Base-by-base conservation (phyloP, 2,113 vertebrate species). In the Bubo bubo region DNA sequence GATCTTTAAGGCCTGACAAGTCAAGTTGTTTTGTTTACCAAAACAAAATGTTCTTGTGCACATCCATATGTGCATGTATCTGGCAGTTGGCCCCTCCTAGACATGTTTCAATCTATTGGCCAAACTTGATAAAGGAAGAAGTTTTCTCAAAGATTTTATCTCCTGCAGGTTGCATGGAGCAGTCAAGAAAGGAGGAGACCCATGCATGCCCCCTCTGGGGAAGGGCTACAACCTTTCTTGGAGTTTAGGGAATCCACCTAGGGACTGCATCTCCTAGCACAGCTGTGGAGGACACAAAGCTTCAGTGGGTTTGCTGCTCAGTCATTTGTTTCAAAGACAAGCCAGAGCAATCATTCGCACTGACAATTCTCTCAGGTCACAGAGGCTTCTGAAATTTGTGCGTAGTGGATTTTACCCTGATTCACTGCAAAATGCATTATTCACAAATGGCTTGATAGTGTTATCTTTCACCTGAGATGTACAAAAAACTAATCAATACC, bases 361-460 rank as follows among this genome's bases (percentile, higher is more conserved):
- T 53, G 59, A 73, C 21, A 64, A 41, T 53, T 73, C 63, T 45
- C 35, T 26, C 15, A 66, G 23, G 19, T 49, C 75, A 73, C 17
- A 55, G 67, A 68, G 5, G 26, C 32, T 49, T 84, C 89, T 67
- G 68, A 76, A 59, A 83, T 77, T 28, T 30, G 12, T 49, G 26
- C 8, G 1, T 10, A 16, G 9, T 62, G 67, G 28, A 50, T 74
- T 60, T 76, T 66, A 66, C 10, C 24, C 18, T 6, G 6, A 58
- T 35, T 66, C 35, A 49, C 35, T 58, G 63, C 35, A 83, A 85
- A 90, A 62, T 55, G 0, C 67, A 11, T 72, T 80, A 52, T 18
- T 45, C 45, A n/a, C 0, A 0, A 67, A 79, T 13, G 4, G 37
- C 26, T 19, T 27, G 64, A 17, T 4, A 64, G 37, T 10, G 10